These are phyloP conservation scores for Dorcus parallelipipedus DNA, from an alignment of 2,888 invertebrate genomes.

Conservation along the genomic window DNA sequence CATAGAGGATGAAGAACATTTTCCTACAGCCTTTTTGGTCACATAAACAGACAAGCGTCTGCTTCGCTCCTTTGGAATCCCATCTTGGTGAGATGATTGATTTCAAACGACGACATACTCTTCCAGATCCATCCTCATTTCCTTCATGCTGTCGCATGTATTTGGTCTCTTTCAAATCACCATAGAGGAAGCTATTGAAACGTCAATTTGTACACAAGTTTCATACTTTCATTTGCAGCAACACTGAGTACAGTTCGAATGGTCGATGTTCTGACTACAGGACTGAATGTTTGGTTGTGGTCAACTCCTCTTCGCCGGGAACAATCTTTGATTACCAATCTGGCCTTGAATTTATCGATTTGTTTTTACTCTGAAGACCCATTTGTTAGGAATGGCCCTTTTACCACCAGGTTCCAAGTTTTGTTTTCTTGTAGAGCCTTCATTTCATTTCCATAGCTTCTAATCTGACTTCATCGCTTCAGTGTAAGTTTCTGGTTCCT, in stretches of 20 bases:
- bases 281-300: too few species aligned
- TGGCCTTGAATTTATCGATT: too few species aligned
- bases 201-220: too few species aligned
- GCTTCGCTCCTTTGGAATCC: conserved; percentile 29
- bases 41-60: conserved; percentile 35
- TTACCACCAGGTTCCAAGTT: neutral
- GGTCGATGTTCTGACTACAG: too few species aligned
- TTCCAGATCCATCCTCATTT: conserved; percentile 29
- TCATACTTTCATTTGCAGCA: too few species aligned
- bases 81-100: conserved; percentile 28
- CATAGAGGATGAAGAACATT: conserved; percentile 33
- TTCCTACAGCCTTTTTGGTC: conserved; percentile 14
- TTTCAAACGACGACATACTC: conserved; percentile 35
- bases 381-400: neutral
- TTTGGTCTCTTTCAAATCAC: conserved; percentile 14
- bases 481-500: too few species aligned
- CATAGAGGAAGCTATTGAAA: neutral
- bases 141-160: conserved; percentile 40
- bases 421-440: neutral
- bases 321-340: too few species aligned
- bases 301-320: too few species aligned
- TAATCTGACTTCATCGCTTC: too few species aligned
- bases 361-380: too few species aligned
- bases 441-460: too few species aligned
- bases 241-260: too few species aligned